Conservation (phyloP, 2,888 invertebrate genomes). For the Leptarthrus brevirostris region DNA sequence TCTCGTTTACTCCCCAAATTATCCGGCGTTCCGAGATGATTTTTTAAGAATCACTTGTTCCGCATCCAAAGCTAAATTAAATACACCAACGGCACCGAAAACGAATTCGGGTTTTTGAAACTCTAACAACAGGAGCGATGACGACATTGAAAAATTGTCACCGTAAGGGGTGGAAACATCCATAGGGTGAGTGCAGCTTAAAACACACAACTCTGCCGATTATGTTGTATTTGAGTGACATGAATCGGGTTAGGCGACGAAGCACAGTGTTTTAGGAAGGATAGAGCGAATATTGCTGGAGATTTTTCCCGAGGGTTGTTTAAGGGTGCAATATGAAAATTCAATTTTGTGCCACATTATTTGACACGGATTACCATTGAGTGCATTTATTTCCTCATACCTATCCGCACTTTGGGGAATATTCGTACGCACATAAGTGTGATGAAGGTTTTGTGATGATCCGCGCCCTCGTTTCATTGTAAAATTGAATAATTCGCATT, state of each 20-base stretch:
- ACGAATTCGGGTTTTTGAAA: constrained; percentile 1
- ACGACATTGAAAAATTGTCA: constrained; percentile 20
- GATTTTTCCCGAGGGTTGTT: constrained; percentile 50
- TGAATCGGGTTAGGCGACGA: constrained; percentile 25
- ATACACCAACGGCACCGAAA: constrained; percentile 25
- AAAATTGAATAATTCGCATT: constrained; percentile 54
- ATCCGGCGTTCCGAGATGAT: constrained; percentile 23
- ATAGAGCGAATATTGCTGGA: constrained; percentile 18
- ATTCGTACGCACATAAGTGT: not conserved
- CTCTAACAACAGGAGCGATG: not conserved
- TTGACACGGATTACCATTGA: constrained; percentile 50
- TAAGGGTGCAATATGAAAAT: constrained; percentile 62
- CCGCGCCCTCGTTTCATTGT: constrained; percentile 7
- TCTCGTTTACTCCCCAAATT: constrained; percentile 37
- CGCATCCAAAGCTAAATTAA: constrained; percentile 23
- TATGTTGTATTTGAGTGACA: constrained; percentile 54
- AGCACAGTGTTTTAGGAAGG: constrained; percentile 13
- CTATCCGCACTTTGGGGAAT: constrained; percentile 17
- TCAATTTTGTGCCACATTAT: constrained; percentile 65
- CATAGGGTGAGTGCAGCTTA: constrained; percentile 38
- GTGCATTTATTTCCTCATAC: constrained; percentile 44
- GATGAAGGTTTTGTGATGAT: constrained; percentile 24
- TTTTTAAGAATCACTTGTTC: constrained; percentile 51
- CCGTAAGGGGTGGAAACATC: constrained; percentile 30
- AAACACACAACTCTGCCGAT: constrained; percentile 51